Evolutionary conservation across 2,797 vertebrate species (phyloP), one percentile per base, ranked within the genome.

Genomic region (Sphaeramia orbicularis): DNA sequence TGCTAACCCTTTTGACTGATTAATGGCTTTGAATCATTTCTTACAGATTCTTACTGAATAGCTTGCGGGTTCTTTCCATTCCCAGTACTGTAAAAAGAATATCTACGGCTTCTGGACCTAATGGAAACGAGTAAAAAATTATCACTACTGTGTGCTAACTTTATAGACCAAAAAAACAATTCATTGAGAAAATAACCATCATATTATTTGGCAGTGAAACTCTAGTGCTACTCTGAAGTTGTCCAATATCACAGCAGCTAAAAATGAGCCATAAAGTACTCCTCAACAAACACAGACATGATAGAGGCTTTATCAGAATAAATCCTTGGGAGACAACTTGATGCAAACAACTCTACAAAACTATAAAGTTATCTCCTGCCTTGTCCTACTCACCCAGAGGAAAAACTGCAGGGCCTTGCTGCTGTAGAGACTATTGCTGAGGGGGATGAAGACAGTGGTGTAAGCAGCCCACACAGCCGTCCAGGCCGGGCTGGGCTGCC

Each of bases 391-490:
- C 91, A 95, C 92, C 93, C 94, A 95, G 37, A 95, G 86, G 70
- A 95, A 95, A 86, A 94, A 95, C 53, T 58, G 74, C 85, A 95
- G 86, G 18, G 95, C 93, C 89, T 92, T 92, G 86, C 83, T 90
- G 92, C 94, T 95, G 84, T 58, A 82, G 59, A 94, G 84, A 84
- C 92, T 92, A 65, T 82, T 95, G 90, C 93, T 94, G 85, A 96
- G 93, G 21, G 93, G 94, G 72, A 95, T 75, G 75, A 96, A 94
- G 68, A 95, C 92, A 0, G 90, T 95, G 35, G 93, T 95, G 86
- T 95, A 94, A 0, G 90, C 87, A 0, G 90, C 91, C 86, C 94
- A 89, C 65, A 95, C 86, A 0, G 86, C 86, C 6, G 89, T 86
- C 89, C 92, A 94, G 76, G 54, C 89, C 38, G 90, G 86, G 75